phyloP scores from a whole-genome alignment of 2,797 vertebrate genomes.

The Odontamblyopus lacepedii region DNA sequence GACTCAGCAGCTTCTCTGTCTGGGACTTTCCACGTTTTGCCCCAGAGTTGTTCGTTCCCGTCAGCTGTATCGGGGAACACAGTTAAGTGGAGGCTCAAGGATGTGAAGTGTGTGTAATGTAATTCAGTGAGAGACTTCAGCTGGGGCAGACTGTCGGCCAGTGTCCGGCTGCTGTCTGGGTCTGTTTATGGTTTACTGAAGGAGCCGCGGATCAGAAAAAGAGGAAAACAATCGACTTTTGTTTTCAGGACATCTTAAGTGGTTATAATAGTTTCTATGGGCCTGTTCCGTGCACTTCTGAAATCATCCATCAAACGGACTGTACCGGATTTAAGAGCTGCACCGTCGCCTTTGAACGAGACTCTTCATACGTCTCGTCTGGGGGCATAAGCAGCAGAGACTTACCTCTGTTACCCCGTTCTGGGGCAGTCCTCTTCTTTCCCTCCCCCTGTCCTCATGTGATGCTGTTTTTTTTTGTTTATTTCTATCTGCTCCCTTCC shows the following conservation, averaged over 20 bases:
- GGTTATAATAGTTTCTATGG: neutral
- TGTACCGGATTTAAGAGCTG: no score
- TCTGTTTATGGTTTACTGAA: slow-evolving; percentile 33
- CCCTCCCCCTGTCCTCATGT: no score
- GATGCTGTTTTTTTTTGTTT: no score
- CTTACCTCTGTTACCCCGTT: no score
- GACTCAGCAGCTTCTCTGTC: slow-evolving; percentile 19
- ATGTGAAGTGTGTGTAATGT: slow-evolving; percentile 21
- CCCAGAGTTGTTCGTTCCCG: slow-evolving; percentile 14
- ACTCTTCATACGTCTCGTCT: no score
- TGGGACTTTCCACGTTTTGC: slow-evolving; percentile 39
- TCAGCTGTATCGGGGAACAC: slow-evolving; percentile 24
- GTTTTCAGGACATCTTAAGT: slow-evolving; percentile 24
- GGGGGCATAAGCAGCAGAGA: no score
- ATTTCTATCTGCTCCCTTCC: no score
- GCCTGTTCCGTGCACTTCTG: no score
- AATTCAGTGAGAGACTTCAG: slow-evolving; percentile 17
- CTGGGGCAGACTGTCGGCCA: slow-evolving; percentile 14
- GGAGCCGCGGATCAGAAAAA: slow-evolving; percentile 14
- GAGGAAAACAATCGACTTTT: slow-evolving; percentile 24
- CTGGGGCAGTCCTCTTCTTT: no score
- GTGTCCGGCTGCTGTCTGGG: slow-evolving; percentile 28
- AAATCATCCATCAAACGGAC: no score
- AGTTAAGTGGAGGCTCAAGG: slow-evolving; percentile 19
- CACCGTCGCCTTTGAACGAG: no score